A percentile compares a stretch with the other conserved stretches of the same genome.
Evolutionary conservation across 2,797 vertebrate genomes (phyloP).

Genomic region (Oreochromis grahami): DNA sequence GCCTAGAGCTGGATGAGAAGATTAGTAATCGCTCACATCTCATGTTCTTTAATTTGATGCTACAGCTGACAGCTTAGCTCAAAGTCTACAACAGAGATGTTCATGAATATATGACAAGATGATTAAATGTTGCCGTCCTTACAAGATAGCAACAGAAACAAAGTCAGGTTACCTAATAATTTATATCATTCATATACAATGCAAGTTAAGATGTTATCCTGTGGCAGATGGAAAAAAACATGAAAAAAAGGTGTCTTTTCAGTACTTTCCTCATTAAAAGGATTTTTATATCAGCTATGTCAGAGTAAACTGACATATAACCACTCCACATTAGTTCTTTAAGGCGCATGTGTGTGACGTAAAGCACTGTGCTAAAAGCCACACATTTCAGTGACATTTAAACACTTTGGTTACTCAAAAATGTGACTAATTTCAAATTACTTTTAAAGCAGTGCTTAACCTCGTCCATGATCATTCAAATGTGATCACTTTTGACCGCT

Average conservation of each 20-base stretch:
- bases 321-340: neutral
- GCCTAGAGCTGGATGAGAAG: neutral
- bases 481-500: neutral
- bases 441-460: neutral
- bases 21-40: neutral
- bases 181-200: neutral
- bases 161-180: neutral
- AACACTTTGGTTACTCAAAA: neutral
- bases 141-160: neutral
- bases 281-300: neutral
- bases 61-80: neutral
- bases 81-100: neutral
- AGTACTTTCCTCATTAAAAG: neutral
- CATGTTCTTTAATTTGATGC: neutral
- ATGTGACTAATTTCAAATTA: neutral
- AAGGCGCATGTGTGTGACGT: neutral
- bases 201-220: neutral
- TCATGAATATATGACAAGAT: neutral
- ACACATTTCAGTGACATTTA: neutral
- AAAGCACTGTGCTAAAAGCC: neutral
- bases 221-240: neutral
- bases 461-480: neutral
- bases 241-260: neutral
- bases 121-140: neutral
- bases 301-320: neutral